Evolutionary conservation across 2,797 vertebrate genomes (phyloP).

Genomic region (Parambassis ranga): DNA sequence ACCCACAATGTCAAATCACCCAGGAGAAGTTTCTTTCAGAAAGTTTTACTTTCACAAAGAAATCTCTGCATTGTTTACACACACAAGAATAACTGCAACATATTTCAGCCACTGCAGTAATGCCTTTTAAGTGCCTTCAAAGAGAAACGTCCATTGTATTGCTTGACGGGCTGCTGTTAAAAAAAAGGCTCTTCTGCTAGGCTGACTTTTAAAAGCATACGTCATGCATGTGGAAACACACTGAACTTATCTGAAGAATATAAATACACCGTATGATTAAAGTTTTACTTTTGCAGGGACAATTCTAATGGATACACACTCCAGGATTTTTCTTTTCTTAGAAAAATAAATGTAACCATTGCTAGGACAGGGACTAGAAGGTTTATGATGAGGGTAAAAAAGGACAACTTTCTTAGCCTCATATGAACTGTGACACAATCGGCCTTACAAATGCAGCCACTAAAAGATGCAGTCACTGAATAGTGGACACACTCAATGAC

Average conservation of each 20-base stretch:
- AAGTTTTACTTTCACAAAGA: conserved; percentile 7
- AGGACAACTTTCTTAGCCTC: no score
- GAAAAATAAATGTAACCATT: no score
- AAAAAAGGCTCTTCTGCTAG: not conserved
- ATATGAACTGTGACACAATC: no score
- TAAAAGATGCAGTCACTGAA: no score
- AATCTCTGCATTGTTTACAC: conserved; percentile 25
- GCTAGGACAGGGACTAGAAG: no score
- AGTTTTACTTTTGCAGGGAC: no score
- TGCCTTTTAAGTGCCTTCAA: conserved; percentile 26
- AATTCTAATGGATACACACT: no score
- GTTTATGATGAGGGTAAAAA: no score
- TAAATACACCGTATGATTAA: no score
- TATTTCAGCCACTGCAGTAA: conserved; percentile 12
- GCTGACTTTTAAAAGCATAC: not conserved
- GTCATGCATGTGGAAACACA: not conserved
- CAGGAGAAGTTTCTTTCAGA: not conserved
- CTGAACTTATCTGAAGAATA: not conserved
- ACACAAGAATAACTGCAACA: not conserved
- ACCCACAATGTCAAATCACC: conserved; percentile 14
- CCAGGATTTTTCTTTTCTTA: no score
- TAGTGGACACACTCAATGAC: no score
- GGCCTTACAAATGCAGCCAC: no score
- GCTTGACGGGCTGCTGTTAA: conserved; percentile 13
- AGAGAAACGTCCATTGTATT: not conserved